Base-by-base conservation (phyloP, 2,888 invertebrate species). In the Gibbula magus region DNA sequence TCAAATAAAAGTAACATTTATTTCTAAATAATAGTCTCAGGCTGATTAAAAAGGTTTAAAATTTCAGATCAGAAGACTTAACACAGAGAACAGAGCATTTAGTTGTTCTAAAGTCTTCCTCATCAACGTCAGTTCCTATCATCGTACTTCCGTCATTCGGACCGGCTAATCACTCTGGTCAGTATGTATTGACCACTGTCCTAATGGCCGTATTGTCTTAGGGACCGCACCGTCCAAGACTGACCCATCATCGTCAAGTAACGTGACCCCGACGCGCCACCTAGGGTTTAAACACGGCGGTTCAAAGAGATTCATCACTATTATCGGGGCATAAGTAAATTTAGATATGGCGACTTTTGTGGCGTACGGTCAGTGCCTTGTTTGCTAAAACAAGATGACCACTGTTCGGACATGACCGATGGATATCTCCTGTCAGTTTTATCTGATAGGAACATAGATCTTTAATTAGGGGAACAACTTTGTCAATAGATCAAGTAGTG, bases 271-370 rank as follows among this genome's bases (percentile, higher is more conserved):
- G 25, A 29, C 29, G 61, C 61, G 61, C 61, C 61, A 29, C 61
- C 61, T 61, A 61, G 25, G 10, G 61, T 25, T 32, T 25, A 61
- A 16, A 61, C 25, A 29, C 16, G 61, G 5, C 25, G 61, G 29
- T 61, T 61, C 61, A 61, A 61, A 61, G n/a, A 25, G 29, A 22
- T 29, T n/a, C 61, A 61, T 61, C 61, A 61, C 7, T 25, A 25
- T 61, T 61, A 61, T 61, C 29, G 25, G n/a, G 61, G 61, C 61
- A 61, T 61, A 61, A 61, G 61, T 61, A 61, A 29, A 61, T 61
- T 61, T 61, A 61, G 61, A 61, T 61, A 61, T 29, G 61, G 61
- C 18, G 25, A 29, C 16, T 61, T 13, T 25, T 25, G 61, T 25
- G 61, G 61, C 61, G 25, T 13, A 29, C 61, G 25, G 61, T 1